Percentiles rank a stretch among this genome's conserved stretches.
phyloP scores from a whole-genome alignment of 2,113 vertebrate genomes.

The Chaetops frenatus region DNA sequence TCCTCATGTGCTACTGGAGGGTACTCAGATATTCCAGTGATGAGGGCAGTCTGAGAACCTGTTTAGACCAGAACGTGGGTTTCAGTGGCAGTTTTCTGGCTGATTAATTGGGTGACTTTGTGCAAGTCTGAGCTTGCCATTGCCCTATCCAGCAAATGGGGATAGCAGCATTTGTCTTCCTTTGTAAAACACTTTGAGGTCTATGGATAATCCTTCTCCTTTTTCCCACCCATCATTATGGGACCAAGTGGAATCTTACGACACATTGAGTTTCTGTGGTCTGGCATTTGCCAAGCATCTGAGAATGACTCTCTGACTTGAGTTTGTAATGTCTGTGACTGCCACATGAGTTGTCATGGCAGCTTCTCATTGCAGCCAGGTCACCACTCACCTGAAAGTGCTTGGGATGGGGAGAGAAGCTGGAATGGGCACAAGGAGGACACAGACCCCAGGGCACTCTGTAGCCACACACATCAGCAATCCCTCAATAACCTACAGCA shows the following conservation, averaged over 20 bases:
- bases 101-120: constrained; percentile 53
- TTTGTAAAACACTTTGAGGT: constrained; percentile 56
- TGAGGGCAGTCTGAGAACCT: constrained; percentile 50
- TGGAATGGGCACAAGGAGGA: background rate
- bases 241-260: constrained; percentile 49
- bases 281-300: constrained; percentile 26
- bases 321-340: background rate
- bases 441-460: background rate
- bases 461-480: background rate
- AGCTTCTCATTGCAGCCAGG: constrained; percentile 25
- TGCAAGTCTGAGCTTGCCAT: background rate
- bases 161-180: constrained; percentile 44
- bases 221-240: constrained; percentile 60
- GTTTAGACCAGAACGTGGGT: constrained; percentile 46
- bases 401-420: background rate
- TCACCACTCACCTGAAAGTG: background rate
- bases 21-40: constrained; percentile 4
- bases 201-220: constrained; percentile 37
- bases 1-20: background rate
- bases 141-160: constrained; percentile 42
- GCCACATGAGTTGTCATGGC: background rate
- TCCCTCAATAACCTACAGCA: background rate
- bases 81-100: constrained; percentile 55
- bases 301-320: constrained; percentile 36
- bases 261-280: constrained; percentile 62